Conservation (phyloP, 2,797 vertebrate species). For the Odontamblyopus lacepedii region DNA sequence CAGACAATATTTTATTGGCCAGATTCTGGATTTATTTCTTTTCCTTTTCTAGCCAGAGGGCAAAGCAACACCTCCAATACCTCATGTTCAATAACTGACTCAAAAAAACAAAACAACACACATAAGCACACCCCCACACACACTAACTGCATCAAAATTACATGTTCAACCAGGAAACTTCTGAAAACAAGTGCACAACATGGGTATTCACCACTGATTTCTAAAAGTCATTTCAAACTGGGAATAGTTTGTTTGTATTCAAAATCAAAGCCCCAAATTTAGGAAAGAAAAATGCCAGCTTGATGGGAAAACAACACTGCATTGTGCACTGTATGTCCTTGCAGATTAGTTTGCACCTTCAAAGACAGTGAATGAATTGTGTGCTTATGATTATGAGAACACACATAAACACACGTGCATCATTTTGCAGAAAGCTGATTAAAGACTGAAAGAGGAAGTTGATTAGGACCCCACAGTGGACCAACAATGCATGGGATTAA, state of each 20-base stretch:
- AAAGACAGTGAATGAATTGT: constrained; percentile 38
- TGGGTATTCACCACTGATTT: constrained; percentile 28
- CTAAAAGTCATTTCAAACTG: constrained; percentile 29
- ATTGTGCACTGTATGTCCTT: constrained; percentile 47
- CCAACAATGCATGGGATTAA: constrained; percentile 73
- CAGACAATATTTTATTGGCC: constrained; percentile 30
- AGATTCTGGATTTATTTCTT: constrained; percentile 34
- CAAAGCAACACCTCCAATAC: constrained; percentile 52
- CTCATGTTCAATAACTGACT: constrained; percentile 9
- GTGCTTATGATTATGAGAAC: background rate
- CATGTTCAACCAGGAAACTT: constrained; percentile 43
- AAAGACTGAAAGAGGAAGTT: constrained; percentile 68
- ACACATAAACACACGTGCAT: constrained; percentile 24
- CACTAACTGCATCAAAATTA: constrained; percentile 1
- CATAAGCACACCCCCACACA: background rate
- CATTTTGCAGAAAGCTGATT: constrained; percentile 71
- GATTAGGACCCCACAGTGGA: constrained; percentile 62
- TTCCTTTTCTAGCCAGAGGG: constrained; percentile 37
- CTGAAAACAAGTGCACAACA: constrained; percentile 35
- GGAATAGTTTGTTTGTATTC: constrained; percentile 24
- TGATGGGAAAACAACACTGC: constrained; percentile 31
- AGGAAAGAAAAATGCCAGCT: constrained; percentile 7
- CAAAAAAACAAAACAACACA: constrained; percentile 1
- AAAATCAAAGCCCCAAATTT: constrained; percentile 23
- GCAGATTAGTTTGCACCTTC: constrained; percentile 34